Base-by-base conservation (phyloP, 2,888 invertebrate species). In the Ennomos quercinarius region DNA sequence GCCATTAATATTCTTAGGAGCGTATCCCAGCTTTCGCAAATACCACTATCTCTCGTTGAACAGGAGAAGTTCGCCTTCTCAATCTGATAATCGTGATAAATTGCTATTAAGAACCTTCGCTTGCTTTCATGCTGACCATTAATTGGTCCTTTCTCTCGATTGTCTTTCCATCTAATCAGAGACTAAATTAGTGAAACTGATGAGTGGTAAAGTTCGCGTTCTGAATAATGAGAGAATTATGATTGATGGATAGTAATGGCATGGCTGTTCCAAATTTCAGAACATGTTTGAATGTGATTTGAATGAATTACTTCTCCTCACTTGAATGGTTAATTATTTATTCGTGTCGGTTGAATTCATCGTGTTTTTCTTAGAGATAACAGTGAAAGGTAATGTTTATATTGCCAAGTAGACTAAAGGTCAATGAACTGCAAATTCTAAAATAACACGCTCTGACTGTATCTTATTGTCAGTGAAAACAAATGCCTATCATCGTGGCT, bases 51-150 rank as follows among this genome's bases (percentile, higher is more conserved):
- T 72, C 70, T 76, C 73, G 74, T 76, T 77, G 73, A 70, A 67
- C 61, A 62, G 74, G 71, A 77, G 76, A 72, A 67, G 68, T 66
- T 67, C 66, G 63, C 66, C 71, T 66, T 71, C 64, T 67, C 72
- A 81, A 27, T 83, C 80, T 76, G 84, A 86, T 84, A 80, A 77
- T 75, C 67, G 66, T 86, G 83, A 86, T 85, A 77, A 80, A 86
- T 86, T 67, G 76, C 73, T 77, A 77, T 79, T 73, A 72, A 77
- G 57, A 72, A 72, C 74, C 73, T 66, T 70, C 67, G 63, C 72
- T 73, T 72, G 73, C 80, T 80, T 78, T 80, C 78, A 57, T 71
- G 70, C 67, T 73, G 67, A 71, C 71, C 70, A 67, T 74, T 74
- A 73, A 68, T 68, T 68, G 58, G 71, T 76, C 79, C 82, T 83